phyloP scores from a whole-genome alignment of 2,113 vertebrate species.

The Paradoxurus hermaphroditus region DNA sequence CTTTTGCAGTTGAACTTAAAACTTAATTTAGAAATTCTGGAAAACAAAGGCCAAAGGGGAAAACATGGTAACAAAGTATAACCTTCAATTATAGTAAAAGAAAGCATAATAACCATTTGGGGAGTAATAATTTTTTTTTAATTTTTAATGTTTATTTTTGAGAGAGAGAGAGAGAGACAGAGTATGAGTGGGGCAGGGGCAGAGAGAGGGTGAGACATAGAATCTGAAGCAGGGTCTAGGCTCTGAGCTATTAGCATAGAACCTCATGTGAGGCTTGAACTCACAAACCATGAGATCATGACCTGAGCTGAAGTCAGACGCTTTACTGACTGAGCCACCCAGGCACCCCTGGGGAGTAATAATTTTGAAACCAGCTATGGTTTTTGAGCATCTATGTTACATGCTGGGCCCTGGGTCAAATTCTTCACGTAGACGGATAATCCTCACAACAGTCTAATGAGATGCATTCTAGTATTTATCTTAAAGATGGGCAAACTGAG shows the following conservation, averaged over 20 bases:
- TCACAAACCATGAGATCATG: too few species aligned
- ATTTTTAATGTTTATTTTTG: too few species aligned
- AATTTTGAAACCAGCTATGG: neutral
- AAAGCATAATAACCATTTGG: neutral
- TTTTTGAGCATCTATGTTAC: neutral
- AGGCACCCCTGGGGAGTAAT: neutral
- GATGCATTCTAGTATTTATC: neutral
- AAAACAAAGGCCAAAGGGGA: conserved; percentile 27
- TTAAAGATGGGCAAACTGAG: neutral
- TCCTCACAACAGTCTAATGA: neutral
- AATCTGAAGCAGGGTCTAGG: too few species aligned
- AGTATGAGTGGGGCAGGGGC: too few species aligned
- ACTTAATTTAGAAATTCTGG: conserved; percentile 35
- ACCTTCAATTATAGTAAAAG: neutral
- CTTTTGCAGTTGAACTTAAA: conserved; percentile 29
- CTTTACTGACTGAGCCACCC: too few species aligned
- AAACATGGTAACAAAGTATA: neutral
- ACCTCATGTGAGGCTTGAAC: too few species aligned
- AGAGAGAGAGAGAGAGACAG: too few species aligned
- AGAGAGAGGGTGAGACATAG: too few species aligned
- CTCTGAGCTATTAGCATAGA: too few species aligned
- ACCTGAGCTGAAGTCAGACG: too few species aligned
- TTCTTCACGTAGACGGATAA: neutral
- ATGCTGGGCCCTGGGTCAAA: neutral
- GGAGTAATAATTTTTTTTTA: neutral